Evolutionary conservation across 2,888 invertebrate species (phyloP).

Genomic region (Plusia festucae): DNA sequence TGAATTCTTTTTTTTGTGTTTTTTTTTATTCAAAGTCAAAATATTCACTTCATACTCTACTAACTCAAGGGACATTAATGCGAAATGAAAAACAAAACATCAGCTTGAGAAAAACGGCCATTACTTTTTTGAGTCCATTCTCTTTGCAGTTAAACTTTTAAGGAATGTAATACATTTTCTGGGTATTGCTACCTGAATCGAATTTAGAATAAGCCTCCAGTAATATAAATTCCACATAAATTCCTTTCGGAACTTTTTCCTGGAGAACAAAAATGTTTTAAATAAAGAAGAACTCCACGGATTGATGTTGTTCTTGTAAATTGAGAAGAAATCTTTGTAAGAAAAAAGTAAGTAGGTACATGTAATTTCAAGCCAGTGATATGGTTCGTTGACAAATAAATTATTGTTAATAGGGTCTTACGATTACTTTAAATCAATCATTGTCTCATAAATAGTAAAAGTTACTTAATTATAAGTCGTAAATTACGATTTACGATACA

Average conservation of each 20-base stretch:
- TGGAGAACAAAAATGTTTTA: conserved; percentile 11
- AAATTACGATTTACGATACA: too few relatives aligned
- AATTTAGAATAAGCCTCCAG: conserved; percentile 21
- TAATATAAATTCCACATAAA: conserved; percentile 34
- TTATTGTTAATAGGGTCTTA: too few relatives aligned
- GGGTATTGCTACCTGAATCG: conserved; percentile 23
- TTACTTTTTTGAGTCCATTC: conserved; percentile 14
- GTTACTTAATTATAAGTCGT: too few relatives aligned
- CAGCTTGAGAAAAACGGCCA: conserved; percentile 7
- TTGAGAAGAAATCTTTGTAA: too few relatives aligned
- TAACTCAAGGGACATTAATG: neutral
- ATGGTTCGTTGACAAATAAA: too few relatives aligned
- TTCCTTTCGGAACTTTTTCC: conserved; percentile 19
- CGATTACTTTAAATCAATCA: too few relatives aligned
- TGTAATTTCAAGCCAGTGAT: too few relatives aligned
- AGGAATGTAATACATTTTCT: conserved; percentile 29
- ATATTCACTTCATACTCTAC: too few relatives aligned
- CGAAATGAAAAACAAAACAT: neutral
- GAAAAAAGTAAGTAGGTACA: too few relatives aligned
- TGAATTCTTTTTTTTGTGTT: too few relatives aligned
- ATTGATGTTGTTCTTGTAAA: conserved; percentile 7
- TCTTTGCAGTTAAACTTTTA: conserved; percentile 27
- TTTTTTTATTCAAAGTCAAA: too few relatives aligned
- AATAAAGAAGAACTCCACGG: conserved; percentile 7
- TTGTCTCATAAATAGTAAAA: too few relatives aligned